A percentile compares a stretch with the other conserved stretches of the same genome.
Evolutionary conservation across 2,113 vertebrate genomes (phyloP).

Genomic region (Equus przewalskii): DNA sequence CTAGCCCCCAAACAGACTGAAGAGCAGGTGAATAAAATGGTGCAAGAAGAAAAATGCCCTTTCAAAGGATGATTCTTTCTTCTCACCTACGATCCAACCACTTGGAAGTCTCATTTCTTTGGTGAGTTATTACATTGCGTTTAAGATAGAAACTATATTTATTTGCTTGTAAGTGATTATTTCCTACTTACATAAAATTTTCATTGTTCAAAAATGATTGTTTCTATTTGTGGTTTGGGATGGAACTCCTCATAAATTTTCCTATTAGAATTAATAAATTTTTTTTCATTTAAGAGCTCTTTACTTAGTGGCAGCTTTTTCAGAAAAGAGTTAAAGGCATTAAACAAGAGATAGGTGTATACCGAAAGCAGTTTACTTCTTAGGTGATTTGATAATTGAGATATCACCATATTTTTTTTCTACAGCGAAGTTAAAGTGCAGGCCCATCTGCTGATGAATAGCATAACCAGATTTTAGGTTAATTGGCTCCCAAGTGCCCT

Average conservation of each 20-base stretch:
- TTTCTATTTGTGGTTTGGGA: background rate
- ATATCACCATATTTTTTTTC: slow-evolving; percentile 72
- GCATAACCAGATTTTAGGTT: slow-evolving; percentile 78
- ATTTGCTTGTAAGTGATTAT: background rate
- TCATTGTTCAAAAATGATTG: background rate
- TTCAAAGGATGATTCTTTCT: background rate
- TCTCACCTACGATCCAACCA: background rate
- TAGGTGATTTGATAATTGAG: slow-evolving; percentile 80
- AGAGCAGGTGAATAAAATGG: background rate
- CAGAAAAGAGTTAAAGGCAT: slow-evolving; percentile 49
- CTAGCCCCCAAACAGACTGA: background rate
- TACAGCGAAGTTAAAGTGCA: slow-evolving; percentile 61
- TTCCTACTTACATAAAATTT: background rate
- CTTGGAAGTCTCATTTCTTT: background rate
- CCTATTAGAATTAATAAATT: background rate
- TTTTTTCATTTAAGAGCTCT: slow-evolving; percentile 44
- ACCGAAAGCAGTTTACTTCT: slow-evolving; percentile 66
- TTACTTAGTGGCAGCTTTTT: background rate
- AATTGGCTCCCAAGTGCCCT: slow-evolving; percentile 80
- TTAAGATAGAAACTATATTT: background rate
- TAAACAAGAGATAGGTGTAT: slow-evolving; percentile 56
- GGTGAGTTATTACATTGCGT: background rate
- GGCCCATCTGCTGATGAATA: slow-evolving; percentile 73
- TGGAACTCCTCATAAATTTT: background rate
- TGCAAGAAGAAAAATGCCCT: background rate